Conservation (phyloP, 1,140 invertebrate genomes). For the Pissodes strobi region DNA sequence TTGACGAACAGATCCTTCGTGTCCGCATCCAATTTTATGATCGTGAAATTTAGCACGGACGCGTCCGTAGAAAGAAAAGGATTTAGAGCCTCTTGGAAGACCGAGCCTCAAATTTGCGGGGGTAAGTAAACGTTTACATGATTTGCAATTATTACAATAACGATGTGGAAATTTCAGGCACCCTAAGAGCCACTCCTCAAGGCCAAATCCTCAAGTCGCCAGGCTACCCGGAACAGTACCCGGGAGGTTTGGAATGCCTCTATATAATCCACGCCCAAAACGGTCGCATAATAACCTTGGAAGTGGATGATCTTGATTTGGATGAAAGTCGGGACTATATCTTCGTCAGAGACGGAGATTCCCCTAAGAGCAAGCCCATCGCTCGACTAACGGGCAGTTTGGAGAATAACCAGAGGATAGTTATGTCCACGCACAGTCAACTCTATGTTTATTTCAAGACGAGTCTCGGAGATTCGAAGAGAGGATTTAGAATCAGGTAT, state of each 20-base stretch:
- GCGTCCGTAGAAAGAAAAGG: constrained; percentile 92
- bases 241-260: constrained; percentile 91
- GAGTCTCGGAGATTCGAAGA: constrained; percentile 81
- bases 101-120: constrained; percentile 87
- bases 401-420: constrained; percentile 78
- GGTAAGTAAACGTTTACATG: too few relatives aligned
- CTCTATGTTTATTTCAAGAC: constrained; percentile 93
- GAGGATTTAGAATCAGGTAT: constrained; percentile 86
- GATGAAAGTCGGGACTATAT: constrained; percentile 85
- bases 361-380: constrained; percentile 81
- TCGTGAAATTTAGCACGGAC: constrained; percentile 94
- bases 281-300: constrained; percentile 84
- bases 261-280: constrained; percentile 89
- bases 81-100: constrained; percentile 92
- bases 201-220: constrained; percentile 84
- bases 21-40: constrained; percentile 97
- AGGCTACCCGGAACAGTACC: constrained; percentile 89
- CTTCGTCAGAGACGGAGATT: constrained; percentile 85
- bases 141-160: too few relatives aligned
- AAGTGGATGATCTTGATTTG: constrained; percentile 89
- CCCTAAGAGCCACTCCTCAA: constrained; percentile 78
- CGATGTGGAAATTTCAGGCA: too few relatives aligned
- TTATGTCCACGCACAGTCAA: constrained; percentile 88
- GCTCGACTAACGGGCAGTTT: constrained; percentile 79
- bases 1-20: constrained; percentile 82